Base-by-base conservation (phyloP, 2,797 vertebrate genomes). In the Darevskia mixta region DNA sequence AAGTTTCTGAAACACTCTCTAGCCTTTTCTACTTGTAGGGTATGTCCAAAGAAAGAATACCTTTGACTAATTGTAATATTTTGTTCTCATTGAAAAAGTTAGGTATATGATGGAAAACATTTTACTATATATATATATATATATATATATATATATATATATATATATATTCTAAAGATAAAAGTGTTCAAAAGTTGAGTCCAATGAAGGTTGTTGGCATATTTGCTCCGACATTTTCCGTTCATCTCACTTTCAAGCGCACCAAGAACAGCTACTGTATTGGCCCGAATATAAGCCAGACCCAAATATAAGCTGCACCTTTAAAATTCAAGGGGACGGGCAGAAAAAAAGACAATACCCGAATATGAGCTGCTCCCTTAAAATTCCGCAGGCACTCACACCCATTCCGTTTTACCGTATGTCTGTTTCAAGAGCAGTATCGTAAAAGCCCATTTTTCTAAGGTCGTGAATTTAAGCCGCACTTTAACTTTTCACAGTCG, bases 71-170 rank as follows among this genome's bases (percentile, higher is more conserved):
- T 72, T 72, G 85, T 90, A 86, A 87, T 27, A 66, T 80, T 35
- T 82, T 4, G 1, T 91, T 90, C 91, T 90, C 32, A 75, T 92
- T 90, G 83, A 61, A 91, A 72, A 73, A 90, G 78, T 81, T 71
- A 78, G 71, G 17, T 86, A 0, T 78, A 27, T 90, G 78, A 83
- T 90, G 67, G 73, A 71, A 84, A 88, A 85, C n/a, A 32, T 8
- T 78, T 58, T 66, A 43, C 27, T 35, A 35, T 35, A 35, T 35
- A 35, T 35, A 35, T 35, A 35, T 35, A 35, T 35, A 35, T 35
- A 35, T 35, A 35, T 35, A 35, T 35, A 35, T 35, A 35, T 35
- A 35, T 35, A 35, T 35, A 35, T 35, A 35, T 35, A 35, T 35
- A 35, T 35, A 35, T 35, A 35, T 35, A 35, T 35, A 35, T 35